A percentile compares a stretch with the other conserved stretches of the same genome.
Conservation (phyloP, 2,113 vertebrate species). For the Myrmecobius fasciatus region DNA sequence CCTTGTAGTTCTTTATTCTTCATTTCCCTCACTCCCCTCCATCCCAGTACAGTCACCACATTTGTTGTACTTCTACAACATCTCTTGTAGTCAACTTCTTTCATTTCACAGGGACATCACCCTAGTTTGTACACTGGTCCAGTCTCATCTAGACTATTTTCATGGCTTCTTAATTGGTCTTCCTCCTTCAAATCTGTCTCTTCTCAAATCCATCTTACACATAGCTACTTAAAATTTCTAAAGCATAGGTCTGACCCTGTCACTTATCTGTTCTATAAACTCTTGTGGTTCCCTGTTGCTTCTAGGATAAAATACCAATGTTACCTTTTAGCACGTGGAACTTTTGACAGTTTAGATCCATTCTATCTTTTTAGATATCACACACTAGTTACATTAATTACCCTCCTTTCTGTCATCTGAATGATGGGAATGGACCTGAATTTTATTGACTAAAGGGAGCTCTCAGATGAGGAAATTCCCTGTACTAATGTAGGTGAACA, state of each 20-base stretch:
- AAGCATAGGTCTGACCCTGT: neutral
- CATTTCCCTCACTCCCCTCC: neutral
- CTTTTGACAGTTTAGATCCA: neutral
- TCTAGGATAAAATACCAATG: neutral
- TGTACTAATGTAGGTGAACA: neutral
- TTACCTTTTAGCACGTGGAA: neutral
- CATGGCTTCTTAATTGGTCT: neutral
- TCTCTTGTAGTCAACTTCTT: neutral
- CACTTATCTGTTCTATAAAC: neutral
- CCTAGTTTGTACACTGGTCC: neutral
- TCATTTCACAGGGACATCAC: neutral
- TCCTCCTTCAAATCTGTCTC: neutral
- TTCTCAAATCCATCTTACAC: neutral
- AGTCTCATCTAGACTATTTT: neutral
- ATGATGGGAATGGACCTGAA: neutral
- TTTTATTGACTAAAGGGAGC: neutral
- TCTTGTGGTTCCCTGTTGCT: neutral
- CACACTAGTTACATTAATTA: too few species aligned
- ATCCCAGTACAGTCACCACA: neutral
- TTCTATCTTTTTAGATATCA: too few species aligned
- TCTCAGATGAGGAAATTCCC: neutral
- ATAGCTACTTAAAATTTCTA: neutral
- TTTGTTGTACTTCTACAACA: neutral
- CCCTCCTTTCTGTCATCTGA: neutral
- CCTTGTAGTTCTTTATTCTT: neutral